Evolutionary conservation across 2,113 vertebrate genomes (phyloP), one percentile per base, ranked within the genome.

Genomic region (Pristiophorus japonicus): DNA sequence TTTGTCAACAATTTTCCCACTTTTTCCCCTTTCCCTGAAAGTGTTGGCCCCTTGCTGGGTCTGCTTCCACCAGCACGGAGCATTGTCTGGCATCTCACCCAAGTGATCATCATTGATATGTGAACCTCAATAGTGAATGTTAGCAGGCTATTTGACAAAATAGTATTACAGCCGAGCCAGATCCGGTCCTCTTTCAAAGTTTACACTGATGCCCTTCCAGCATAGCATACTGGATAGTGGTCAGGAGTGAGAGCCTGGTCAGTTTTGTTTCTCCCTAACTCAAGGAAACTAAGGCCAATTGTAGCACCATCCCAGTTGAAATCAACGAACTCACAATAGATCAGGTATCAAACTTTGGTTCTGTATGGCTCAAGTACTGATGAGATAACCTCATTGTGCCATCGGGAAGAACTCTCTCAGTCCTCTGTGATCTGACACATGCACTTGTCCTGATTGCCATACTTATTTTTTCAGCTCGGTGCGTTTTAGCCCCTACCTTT

Each of bases 1-100:
- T 92, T 38, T 92, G 59, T n/a, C 18, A 92, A 63, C 88, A 92
- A 38, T 92, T 92, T 62, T 59, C 85, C 42, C 88, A 92, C 88
- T 22, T 92, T 59, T 81, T 16, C 3, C 1, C 78, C 18, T 63
- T 30, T 88, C 85, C 27, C 51, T 88, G 51, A 22, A n/a, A 16
- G 8, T 10, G 16, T 38, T 62, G n/a, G 59, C 16, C 14, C n/a
- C 10, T n/a, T n/a, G 30, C 73, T n/a, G 27, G 11, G n/a, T n/a
- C 34, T 10, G 59, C 88, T 90, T 62, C 30, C 11, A 38, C 1
- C 12, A n/a, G n/a, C 51, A 62, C 11, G 16, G 55, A 90, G 51
- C 18, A 8, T 20, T 38, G 12, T 30, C 88, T 92, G n/a, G 47
- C 27, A 59, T 30, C 85, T 55, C 47, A 34, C 5, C 14, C 34